Evolutionary conservation across 2,888 invertebrate genomes (phyloP).

Genomic region (Eledona agricola): DNA sequence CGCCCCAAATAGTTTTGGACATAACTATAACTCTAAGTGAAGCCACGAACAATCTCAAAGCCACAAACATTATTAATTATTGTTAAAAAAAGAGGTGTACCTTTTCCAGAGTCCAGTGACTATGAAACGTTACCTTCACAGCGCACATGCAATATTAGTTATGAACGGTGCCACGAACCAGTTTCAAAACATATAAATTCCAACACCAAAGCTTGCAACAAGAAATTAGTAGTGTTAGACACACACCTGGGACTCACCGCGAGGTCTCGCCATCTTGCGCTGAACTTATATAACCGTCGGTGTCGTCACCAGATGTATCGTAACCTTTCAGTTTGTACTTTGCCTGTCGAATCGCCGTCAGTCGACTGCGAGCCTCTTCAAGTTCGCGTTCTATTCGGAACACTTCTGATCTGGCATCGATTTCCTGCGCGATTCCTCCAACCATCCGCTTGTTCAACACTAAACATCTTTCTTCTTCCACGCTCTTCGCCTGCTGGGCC

Average conservation of each 20-base stretch:
- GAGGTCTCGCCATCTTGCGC: constrained; percentile 58
- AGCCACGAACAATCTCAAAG: too few species aligned
- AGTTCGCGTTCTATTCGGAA: constrained; percentile 93
- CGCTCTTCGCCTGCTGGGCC: constrained; percentile 90
- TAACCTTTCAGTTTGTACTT: constrained; percentile 82
- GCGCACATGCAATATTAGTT: constrained; percentile 27
- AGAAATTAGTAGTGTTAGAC: constrained; percentile 54
- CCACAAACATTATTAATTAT: too few species aligned
- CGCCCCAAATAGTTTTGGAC: too few species aligned
- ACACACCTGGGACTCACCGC: constrained; percentile 63
- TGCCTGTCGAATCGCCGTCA: constrained; percentile 92
- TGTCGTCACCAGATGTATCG: constrained; percentile 74
- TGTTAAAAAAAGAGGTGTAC: too few species aligned
- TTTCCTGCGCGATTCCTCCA: constrained; percentile 96
- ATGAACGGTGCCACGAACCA: not conserved
- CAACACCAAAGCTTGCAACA: constrained; percentile 21
- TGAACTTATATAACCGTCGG: constrained; percentile 66
- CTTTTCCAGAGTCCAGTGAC: too few species aligned
- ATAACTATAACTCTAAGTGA: too few species aligned
- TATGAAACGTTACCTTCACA: constrained; percentile 43
- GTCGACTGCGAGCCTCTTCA: constrained; percentile 88
- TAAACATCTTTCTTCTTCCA: constrained; percentile 90
- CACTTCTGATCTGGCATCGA: constrained; percentile 87
- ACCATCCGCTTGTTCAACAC: constrained; percentile 94
- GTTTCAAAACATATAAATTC: constrained; percentile 1